Evolutionary conservation across 2,797 vertebrate genomes (phyloP).

Genomic region (Otolemur crassicaudatus): DNA sequence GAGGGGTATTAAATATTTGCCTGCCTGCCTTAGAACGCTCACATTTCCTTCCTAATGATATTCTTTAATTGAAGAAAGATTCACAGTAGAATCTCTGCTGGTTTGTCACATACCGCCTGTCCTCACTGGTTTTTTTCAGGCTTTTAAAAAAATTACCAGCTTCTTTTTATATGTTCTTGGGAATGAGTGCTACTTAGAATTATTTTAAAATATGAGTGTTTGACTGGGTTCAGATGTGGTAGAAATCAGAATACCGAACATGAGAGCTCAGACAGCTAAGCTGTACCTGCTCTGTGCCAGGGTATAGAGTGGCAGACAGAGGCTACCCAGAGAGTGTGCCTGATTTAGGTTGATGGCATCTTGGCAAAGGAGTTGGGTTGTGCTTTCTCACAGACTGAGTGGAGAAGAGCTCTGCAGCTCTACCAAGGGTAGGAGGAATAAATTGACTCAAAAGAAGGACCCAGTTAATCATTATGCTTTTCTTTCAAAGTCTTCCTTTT

Average conservation of each 20-base stretch:
- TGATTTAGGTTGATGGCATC: not conserved
- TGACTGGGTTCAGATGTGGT: not conserved
- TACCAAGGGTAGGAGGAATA: not conserved
- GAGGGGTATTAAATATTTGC: not conserved
- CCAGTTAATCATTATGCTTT: not conserved
- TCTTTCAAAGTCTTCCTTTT: conserved; percentile 89
- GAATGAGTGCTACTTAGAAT: not conserved
- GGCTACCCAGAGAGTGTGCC: fast-evolving
- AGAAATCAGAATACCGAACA: not conserved
- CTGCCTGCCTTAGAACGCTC: not conserved
- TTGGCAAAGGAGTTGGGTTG: not conserved
- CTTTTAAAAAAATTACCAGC: not conserved
- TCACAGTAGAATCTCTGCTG: not conserved
- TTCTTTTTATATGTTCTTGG: not conserved
- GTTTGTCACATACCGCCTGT: not conserved
- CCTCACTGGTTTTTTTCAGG: not conserved
- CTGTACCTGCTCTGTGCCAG: not conserved
- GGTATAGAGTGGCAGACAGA: not conserved
- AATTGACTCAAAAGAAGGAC: not conserved
- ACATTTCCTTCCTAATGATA: not conserved
- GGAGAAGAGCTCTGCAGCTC: not conserved
- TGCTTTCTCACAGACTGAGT: not conserved
- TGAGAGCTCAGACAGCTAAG: not conserved
- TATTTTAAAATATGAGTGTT: not conserved
- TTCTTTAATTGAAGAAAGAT: not conserved